Evolutionary conservation across 53 echinoderm and acorn worm species (phyloP).

Genomic region (Paracentrotus lividus): DNA sequence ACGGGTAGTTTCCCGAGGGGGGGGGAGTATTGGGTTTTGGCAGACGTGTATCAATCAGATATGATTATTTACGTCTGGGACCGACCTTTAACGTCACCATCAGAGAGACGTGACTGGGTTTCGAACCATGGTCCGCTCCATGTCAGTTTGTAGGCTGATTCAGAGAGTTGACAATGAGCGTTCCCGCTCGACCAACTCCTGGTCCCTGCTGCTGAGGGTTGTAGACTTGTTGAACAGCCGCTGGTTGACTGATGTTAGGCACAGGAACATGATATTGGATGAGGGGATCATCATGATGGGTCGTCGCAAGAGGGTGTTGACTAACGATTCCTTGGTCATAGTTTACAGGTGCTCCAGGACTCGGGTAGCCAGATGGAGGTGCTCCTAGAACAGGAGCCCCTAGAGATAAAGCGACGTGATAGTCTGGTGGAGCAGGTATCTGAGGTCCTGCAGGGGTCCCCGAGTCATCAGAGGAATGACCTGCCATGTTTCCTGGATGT

Average conservation of each 20-base stretch:
- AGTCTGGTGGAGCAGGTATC: background rate
- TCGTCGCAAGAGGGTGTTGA: background rate
- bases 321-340: background rate
- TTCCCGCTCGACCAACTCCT: too few relatives aligned
- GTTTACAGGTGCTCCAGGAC: background rate
- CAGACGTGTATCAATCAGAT: too few relatives aligned
- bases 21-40: too few relatives aligned
- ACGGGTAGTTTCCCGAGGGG: too few relatives aligned
- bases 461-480: background rate
- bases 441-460: background rate
- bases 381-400: background rate
- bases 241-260: background rate
- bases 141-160: too few relatives aligned
- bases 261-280: background rate
- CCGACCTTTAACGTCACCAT: too few relatives aligned
- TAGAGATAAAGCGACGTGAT: background rate
- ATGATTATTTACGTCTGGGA: too few relatives aligned
- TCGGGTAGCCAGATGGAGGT: background rate
- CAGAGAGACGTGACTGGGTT: too few relatives aligned
- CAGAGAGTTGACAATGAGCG: too few relatives aligned
- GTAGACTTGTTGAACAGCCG: background rate
- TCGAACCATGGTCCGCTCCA: too few relatives aligned
- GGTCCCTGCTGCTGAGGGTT: background rate
- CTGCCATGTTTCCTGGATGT: background rate
- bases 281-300: background rate